Percentiles rank a stretch among this genome's conserved stretches.
phyloP scores from a whole-genome alignment of 2,888 invertebrate species.

The Protodeltote pygarga region DNA sequence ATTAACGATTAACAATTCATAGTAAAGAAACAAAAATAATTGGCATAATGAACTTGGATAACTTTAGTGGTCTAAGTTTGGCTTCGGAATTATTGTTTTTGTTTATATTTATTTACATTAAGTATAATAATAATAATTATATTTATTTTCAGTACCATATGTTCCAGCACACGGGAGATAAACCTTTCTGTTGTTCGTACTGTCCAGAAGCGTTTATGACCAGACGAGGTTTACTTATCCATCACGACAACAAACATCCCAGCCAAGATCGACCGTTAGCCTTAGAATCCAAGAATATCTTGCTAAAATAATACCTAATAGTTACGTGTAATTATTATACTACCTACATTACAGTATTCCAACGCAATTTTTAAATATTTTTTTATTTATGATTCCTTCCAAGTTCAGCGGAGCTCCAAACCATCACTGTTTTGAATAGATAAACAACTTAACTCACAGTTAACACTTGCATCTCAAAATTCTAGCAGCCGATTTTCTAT shows the following conservation, averaged over 20 bases:
- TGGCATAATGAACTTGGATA: too few relatives aligned
- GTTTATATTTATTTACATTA: background rate
- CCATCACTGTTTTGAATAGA: too few relatives aligned
- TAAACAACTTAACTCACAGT: too few relatives aligned
- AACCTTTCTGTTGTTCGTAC: slow-evolving; percentile 96
- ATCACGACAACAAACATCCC: slow-evolving; percentile 72
- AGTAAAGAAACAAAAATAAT: too few relatives aligned
- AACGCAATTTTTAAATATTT: slow-evolving; percentile 14
- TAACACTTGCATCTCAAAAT: too few relatives aligned
- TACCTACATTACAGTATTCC: too few relatives aligned
- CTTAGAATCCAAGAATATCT: slow-evolving; percentile 62
- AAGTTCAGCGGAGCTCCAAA: too few relatives aligned
- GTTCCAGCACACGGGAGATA: slow-evolving; percentile 93
- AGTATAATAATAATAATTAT: background rate
- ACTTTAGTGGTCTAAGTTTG: too few relatives aligned
- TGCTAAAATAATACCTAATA: slow-evolving; percentile 51
- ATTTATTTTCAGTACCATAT: slow-evolving; percentile 75
- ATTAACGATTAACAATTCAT: too few relatives aligned
- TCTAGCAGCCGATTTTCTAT: too few relatives aligned
- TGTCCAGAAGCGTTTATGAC: slow-evolving; percentile 74
- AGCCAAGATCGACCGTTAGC: slow-evolving; percentile 63
- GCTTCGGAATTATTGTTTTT: too few relatives aligned
- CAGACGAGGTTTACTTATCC: slow-evolving; percentile 69
- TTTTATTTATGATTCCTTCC: background rate
- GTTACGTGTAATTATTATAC: too few relatives aligned